These are phyloP conservation scores for Malurus leucopterus DNA, from an alignment of 2,797 vertebrate species.

Conservation along the genomic window DNA sequence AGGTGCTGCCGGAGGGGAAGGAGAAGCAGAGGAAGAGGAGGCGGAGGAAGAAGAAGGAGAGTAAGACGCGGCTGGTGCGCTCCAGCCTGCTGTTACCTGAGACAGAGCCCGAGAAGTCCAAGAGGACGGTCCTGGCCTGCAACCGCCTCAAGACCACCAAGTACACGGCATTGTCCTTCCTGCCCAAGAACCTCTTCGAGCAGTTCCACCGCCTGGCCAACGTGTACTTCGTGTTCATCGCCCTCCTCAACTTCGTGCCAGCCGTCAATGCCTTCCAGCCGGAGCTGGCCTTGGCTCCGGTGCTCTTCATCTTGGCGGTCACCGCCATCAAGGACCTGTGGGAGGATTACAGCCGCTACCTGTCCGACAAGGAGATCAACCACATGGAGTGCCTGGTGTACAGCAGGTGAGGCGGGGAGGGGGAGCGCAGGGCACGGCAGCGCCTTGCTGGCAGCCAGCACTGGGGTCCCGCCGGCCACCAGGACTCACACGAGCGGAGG, in stretches of 20 bases:
- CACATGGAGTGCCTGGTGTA: constrained; percentile 95
- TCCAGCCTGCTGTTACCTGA: constrained; percentile 78
- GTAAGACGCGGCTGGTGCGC: constrained; percentile 79
- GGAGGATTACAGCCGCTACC: constrained; percentile 94
- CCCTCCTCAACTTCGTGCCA: constrained; percentile 91
- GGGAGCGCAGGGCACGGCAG: background rate
- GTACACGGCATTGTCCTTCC: constrained; percentile 91
- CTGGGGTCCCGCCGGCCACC: rapidly evolving
- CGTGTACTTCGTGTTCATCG: constrained; percentile 96
- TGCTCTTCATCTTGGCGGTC: constrained; percentile 93
- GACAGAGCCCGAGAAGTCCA: constrained; percentile 66
- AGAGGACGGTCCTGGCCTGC: constrained; percentile 63
- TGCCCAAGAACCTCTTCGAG: constrained; percentile 96
- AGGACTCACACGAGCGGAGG: rapidly evolving
- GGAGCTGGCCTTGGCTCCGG: constrained; percentile 88
- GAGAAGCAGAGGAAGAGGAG: constrained; percentile 74
- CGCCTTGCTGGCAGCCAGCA: rapidly evolving
- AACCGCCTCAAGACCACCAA: constrained; percentile 96
- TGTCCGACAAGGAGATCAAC: constrained; percentile 92
- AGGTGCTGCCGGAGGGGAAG: constrained; percentile 41
- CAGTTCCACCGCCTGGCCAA: constrained; percentile 96
- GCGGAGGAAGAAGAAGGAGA: constrained; percentile 77
- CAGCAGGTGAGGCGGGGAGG: constrained; percentile 78
- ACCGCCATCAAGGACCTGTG: constrained; percentile 95
- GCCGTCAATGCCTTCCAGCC: constrained; percentile 94